phyloP scores from a whole-genome alignment of 2,113 vertebrate species.

The Varanus salvator region DNA sequence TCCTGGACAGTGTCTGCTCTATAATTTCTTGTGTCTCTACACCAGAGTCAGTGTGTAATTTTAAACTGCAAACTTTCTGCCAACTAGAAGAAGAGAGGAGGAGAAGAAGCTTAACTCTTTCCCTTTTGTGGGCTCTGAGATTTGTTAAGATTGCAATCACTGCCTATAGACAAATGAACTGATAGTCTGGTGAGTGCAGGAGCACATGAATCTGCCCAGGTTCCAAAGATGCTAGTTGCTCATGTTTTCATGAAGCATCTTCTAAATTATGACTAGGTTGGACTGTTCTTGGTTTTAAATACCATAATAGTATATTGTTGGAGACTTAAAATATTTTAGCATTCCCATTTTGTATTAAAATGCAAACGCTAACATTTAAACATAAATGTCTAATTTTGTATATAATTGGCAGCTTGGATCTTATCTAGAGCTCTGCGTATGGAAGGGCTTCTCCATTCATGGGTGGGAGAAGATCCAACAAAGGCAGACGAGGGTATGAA shows the following conservation, averaged over 20 bases:
- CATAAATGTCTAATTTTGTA: not conserved
- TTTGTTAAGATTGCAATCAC: slow-evolving; percentile 46
- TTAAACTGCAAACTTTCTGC: slow-evolving; percentile 88
- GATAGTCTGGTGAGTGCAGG: slow-evolving; percentile 41
- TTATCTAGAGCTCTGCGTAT: not conserved
- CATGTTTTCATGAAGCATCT: slow-evolving; percentile 62
- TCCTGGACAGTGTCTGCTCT: slow-evolving; percentile 90
- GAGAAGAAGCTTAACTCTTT: slow-evolving; percentile 83
- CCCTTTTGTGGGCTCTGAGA: slow-evolving; percentile 66
- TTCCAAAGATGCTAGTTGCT: slow-evolving; percentile 63
- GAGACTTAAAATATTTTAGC: slow-evolving; percentile 27
- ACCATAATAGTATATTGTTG: slow-evolving; percentile 43
- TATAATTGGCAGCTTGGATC: not conserved
- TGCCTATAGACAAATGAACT: slow-evolving; percentile 44
- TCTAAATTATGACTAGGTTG: slow-evolving; percentile 45
- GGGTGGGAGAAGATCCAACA: not conserved
- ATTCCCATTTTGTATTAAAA: not conserved
- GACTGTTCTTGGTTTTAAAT: slow-evolving; percentile 21
- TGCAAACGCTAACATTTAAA: not conserved
- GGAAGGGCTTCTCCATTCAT: not conserved
- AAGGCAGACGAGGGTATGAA: too few relatives aligned
- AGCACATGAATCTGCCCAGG: slow-evolving; percentile 22
- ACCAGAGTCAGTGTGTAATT: slow-evolving; percentile 91
- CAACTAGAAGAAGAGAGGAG: slow-evolving; percentile 79
- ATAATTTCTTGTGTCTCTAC: slow-evolving; percentile 93